Percentiles rank a stretch among this genome's conserved stretches.
phyloP scores from a whole-genome alignment of 2,113 vertebrate species.

The Ptyas mucosa region DNA sequence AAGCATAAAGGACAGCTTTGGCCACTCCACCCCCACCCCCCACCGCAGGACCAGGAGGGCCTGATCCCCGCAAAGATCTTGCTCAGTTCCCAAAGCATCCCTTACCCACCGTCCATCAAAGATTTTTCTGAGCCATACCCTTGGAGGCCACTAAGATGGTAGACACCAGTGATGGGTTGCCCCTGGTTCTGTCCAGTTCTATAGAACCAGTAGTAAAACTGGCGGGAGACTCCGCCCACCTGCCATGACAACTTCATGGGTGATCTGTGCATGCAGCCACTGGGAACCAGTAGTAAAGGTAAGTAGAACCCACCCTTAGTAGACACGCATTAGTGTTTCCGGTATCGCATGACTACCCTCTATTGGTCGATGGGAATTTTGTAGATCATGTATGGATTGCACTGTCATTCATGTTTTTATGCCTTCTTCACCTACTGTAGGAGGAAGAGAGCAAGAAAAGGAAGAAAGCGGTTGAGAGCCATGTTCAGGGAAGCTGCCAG shows the following conservation, averaged over 20 bases:
- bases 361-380: background rate
- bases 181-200: too few species aligned
- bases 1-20: background rate
- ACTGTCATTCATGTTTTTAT: background rate
- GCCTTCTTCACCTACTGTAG: background rate
- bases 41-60: background rate
- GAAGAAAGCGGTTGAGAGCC: background rate
- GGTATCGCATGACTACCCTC: background rate
- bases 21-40: background rate
- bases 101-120: background rate
- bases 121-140: background rate
- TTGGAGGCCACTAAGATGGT: background rate
- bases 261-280: too few species aligned
- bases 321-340: background rate
- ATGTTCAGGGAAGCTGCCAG: background rate
- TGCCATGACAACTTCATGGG: too few species aligned
- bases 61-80: background rate
- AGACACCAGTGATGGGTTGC: background rate
- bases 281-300: too few species aligned
- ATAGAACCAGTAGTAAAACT: too few species aligned
- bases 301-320: too few species aligned
- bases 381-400: background rate
- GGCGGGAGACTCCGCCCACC: too few species aligned
- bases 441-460: background rate
- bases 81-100: background rate